A percentile compares a stretch with the other conserved stretches of the same genome.
These are phyloP conservation scores for Pollenia amentaria DNA, from an alignment of 2,888 invertebrate species.

Conservation along the genomic window DNA sequence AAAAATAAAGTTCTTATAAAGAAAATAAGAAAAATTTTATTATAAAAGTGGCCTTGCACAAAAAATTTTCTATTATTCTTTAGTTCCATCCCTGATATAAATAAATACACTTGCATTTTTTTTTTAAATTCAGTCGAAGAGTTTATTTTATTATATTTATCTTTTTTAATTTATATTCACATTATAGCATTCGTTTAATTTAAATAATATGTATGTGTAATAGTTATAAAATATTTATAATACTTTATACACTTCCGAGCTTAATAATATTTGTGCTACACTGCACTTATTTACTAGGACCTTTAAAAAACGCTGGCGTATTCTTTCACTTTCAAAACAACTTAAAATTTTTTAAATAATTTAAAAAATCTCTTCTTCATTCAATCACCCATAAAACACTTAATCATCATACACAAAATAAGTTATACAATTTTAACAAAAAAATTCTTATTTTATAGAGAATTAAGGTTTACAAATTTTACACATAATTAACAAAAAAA, in stretches of 20 bases:
- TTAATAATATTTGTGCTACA: not conserved
- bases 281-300: not conserved
- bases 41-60: not conserved
- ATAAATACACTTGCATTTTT: not conserved
- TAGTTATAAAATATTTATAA: constrained; percentile 9
- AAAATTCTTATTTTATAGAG: constrained; percentile 65
- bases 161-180: constrained; percentile 8
- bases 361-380: not conserved
- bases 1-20: too few relatives aligned
- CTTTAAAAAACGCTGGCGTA: constrained; percentile 2
- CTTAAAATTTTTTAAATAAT: not conserved
- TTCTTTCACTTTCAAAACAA: not conserved
- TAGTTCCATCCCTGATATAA: not conserved
- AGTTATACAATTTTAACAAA: constrained; percentile 38
- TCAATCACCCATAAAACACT: constrained; percentile 29
- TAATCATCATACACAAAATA: constrained; percentile 65
- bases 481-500: constrained; percentile 14
- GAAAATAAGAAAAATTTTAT: too few relatives aligned
- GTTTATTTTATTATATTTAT: constrained; percentile 27
- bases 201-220: not conserved
- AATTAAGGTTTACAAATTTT: constrained; percentile 52
- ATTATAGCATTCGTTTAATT: not conserved
- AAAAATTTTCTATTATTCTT: not conserved
- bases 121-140: constrained; percentile 30
- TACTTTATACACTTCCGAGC: constrained; percentile 7